A percentile compares a stretch with the other conserved stretches of the same genome.
Conservation (phyloP, 2,888 invertebrate genomes). For the Tipula confusa region DNA sequence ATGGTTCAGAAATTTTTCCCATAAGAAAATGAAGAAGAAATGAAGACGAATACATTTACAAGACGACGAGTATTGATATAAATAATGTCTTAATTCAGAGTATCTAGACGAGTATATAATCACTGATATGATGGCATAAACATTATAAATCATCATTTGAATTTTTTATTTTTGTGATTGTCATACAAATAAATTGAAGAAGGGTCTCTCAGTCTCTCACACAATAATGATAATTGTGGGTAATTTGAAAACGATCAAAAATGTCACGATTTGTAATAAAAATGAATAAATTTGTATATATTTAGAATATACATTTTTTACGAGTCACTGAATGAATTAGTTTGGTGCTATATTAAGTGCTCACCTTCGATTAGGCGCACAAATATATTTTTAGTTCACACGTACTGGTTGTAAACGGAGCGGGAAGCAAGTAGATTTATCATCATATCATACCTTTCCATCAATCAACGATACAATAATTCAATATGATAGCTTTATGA, state of each 20-base stretch:
- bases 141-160: slow-evolving; percentile 25
- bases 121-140: slow-evolving; percentile 16
- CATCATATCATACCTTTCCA: no score
- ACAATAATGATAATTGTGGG: background rate
- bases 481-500: no score
- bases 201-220: slow-evolving; percentile 12
- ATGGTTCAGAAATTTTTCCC: no score
- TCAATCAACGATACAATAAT: no score
- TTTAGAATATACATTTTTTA: background rate
- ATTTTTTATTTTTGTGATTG: background rate
- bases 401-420: no score
- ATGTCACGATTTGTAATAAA: slow-evolving; percentile 4
- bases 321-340: background rate
- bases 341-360: background rate
- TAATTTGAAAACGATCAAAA: background rate
- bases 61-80: background rate
- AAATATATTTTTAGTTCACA: background rate
- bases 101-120: slow-evolving; percentile 14
- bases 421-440: no score
- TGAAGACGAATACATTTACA: background rate
- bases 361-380: background rate
- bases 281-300: background rate
- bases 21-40: background rate
- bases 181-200: slow-evolving; percentile 9
- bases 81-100: slow-evolving; percentile 12